Evolutionary conservation across 2,113 vertebrate species (phyloP), one percentile per base, ranked within the genome.

Genomic region (Takifugu flavidus): DNA sequence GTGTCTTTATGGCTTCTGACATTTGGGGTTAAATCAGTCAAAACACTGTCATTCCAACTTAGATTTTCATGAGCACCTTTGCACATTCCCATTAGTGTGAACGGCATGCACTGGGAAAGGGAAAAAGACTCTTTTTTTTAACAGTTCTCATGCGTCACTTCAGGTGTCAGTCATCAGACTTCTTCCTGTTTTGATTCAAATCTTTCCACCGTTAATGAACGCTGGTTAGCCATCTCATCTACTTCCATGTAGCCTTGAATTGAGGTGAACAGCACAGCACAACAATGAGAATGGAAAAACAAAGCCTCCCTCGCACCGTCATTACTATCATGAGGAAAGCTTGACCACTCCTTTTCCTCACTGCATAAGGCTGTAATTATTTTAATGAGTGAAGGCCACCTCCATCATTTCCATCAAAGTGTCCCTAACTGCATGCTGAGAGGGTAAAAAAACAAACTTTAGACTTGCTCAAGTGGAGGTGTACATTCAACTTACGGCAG

Each of bases 401-500:
- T 20, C 45, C 15, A 15, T 46, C 15, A 15, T 46, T 46, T 46
- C 15, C 14, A 4, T n/a, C 45, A 46, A 27, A 58, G 61, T 58
- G 70, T 74, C 67, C 60, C 77, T 85, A 79, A 88, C 85, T 83
- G 82, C 81, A 80, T 86, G 84, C 85, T 83, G 83, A 80, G 70
- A 78, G 64, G 20, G 50, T 77, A 67, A 86, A 75, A 6, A 39
- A 39, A 87, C 84, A 87, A 87, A 72, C 71, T 79, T 83, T 84
- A 74, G 86, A 86, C 87, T 85, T 86, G 71, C 70, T 82, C 70
- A 74, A 87, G 79, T 74, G 72, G 80, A 81, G 83, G 82, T 82
- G 72, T 82, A 82, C 78, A 65, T 84, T 88, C 87, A 89, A 88
- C 84, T 88, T 85, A 84, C 78, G 79, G 84, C 72, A 71, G 64